Conservation (phyloP, 2,113 vertebrate genomes). For the Pelecanus crispus region DNA sequence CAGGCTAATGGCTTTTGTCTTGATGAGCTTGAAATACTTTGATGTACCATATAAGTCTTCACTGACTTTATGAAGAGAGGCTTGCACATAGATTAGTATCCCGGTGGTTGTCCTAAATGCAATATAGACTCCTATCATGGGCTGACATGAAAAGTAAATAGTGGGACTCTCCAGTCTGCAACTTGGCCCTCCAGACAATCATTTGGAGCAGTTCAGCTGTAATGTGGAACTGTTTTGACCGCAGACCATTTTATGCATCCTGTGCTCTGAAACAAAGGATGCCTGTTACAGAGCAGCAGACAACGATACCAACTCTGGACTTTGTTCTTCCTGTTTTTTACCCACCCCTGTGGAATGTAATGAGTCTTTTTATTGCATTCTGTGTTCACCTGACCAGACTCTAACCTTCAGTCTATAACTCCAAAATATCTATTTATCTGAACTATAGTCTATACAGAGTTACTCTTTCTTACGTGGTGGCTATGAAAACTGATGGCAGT, state of each 20-base stretch:
- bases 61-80: neutral
- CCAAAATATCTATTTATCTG: neutral
- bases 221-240: neutral
- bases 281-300: neutral
- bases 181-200: neutral
- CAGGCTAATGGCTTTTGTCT: neutral
- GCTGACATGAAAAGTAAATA: neutral
- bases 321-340: neutral
- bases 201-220: neutral
- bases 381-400: neutral
- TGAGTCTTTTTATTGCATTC: neutral
- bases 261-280: neutral
- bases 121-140: neutral
- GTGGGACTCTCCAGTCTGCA: neutral
- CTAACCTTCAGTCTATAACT: neutral
- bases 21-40: neutral
- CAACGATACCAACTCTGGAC: neutral
- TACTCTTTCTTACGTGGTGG: neutral
- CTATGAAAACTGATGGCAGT: neutral
- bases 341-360: neutral
- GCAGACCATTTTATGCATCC: neutral
- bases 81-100: neutral
- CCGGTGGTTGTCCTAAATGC: neutral
- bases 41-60: neutral
- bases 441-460: neutral